A percentile compares a stretch with the other conserved stretches of the same genome.
Conservation (phyloP, 2,113 vertebrate species). For the Manacus vitellinus region DNA sequence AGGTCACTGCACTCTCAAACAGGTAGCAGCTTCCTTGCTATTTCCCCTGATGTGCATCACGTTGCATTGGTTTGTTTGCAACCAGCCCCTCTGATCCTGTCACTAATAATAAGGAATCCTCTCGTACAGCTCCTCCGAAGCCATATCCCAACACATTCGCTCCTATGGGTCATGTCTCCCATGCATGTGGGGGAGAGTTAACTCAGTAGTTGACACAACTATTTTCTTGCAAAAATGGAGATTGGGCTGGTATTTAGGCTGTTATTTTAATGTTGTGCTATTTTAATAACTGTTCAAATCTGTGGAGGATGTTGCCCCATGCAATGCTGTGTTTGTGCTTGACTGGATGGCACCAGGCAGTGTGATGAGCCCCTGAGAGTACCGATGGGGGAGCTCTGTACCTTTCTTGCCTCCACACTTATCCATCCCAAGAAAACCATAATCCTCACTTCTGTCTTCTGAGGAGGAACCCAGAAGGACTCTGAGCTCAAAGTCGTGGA, state of each 20-base stretch:
- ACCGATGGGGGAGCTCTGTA: background rate
- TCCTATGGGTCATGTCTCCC: background rate
- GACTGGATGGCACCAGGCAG: background rate
- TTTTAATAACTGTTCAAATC: background rate
- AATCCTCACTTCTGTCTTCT: background rate
- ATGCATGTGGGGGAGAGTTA: background rate
- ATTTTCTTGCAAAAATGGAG: background rate
- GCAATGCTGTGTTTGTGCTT: background rate
- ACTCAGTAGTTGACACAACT: background rate
- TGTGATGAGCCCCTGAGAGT: background rate
- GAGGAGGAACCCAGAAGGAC: background rate
- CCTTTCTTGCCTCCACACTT: background rate
- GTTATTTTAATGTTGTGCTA: background rate
- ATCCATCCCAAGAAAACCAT: background rate
- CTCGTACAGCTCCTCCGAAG: constrained; percentile 40
- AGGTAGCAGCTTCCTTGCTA: constrained; percentile 77
- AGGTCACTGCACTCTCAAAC: constrained; percentile 79
- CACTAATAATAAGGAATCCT: constrained; percentile 76
- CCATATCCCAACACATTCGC: accelerated
- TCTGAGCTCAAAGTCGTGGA: background rate
- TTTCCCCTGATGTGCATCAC: constrained; percentile 82
- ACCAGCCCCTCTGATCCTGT: constrained; percentile 82
- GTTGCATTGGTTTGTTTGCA: constrained; percentile 76
- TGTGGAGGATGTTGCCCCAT: background rate
- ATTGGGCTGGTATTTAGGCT: background rate